Conservation (phyloP, 2,888 invertebrate species). For the Dasypolia templi region DNA sequence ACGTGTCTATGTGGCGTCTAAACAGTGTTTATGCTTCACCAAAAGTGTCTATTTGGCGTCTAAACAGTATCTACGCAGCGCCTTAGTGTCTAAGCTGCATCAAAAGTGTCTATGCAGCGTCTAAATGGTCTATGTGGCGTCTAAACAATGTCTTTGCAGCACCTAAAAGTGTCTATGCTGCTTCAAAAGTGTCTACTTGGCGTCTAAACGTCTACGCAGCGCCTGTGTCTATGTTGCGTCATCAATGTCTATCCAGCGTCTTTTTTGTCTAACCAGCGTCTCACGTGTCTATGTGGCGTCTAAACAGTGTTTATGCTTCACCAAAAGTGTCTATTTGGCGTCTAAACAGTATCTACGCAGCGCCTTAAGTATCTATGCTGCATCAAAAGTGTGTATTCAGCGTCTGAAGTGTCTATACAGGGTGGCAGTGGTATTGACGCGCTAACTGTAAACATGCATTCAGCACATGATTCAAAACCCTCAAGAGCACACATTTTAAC, state of each 20-base stretch:
- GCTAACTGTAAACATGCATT: too few relatives aligned
- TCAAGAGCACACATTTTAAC: too few relatives aligned
- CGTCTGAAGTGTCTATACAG: neutral
- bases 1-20: too few relatives aligned
- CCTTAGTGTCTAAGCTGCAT: neutral
- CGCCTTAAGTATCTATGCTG: neutral
- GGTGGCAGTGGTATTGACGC: too few relatives aligned
- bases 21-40: neutral
- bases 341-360: too few relatives aligned
- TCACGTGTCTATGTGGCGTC: too few relatives aligned
- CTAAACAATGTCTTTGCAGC: too few relatives aligned
- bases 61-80: too few relatives aligned
- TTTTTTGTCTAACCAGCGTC: too few relatives aligned
- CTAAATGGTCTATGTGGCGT: neutral
- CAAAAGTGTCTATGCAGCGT: neutral
- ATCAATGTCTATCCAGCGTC: too few relatives aligned
- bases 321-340: neutral
- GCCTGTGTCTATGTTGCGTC: too few relatives aligned
- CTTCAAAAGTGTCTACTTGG: neutral
- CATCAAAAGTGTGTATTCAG: neutral
- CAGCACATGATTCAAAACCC: too few relatives aligned
- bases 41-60: neutral
- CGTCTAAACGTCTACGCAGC: neutral
- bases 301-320: neutral
- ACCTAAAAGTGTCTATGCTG: neutral